Conservation (phyloP, 2,797 vertebrate species). For the Scolopax rusticola region DNA sequence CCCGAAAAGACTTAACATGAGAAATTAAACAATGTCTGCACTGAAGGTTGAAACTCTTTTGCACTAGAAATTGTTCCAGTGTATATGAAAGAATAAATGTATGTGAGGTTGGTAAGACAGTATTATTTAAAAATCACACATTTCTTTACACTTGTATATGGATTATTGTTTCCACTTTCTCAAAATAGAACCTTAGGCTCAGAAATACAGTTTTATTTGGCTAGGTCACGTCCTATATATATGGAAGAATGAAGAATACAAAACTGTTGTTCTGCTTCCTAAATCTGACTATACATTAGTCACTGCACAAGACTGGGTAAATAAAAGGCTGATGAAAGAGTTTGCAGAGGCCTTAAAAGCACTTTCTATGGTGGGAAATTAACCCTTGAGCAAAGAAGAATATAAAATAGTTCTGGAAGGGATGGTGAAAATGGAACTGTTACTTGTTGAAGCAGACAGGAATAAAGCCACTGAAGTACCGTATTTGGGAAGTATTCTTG, state of each 20-base stretch:
- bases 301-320: not conserved
- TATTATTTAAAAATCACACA: not conserved
- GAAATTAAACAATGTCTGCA: constrained; percentile 7
- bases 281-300: not conserved
- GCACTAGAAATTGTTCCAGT: not conserved
- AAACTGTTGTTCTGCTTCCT: not conserved
- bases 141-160: not conserved
- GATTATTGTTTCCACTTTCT: not conserved
- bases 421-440: not conserved
- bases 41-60: constrained; percentile 7
- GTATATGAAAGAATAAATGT: not conserved
- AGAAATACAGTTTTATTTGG: not conserved
- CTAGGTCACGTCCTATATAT: not conserved
- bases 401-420: not conserved
- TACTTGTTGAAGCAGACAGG: not conserved
- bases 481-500: not conserved
- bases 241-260: not conserved
- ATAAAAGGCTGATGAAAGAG: not conserved
- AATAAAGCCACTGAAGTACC: not conserved
- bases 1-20: constrained; percentile 23
- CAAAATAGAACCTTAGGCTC: not conserved
- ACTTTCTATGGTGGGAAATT: not conserved
- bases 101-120: not conserved
- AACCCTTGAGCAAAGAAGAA: not conserved
- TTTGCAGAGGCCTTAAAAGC: not conserved